A percentile compares a stretch with the other conserved stretches of the same genome.
phyloP scores from a whole-genome alignment of 2,888 invertebrate genomes.

The Rotaria sp. region DNA sequence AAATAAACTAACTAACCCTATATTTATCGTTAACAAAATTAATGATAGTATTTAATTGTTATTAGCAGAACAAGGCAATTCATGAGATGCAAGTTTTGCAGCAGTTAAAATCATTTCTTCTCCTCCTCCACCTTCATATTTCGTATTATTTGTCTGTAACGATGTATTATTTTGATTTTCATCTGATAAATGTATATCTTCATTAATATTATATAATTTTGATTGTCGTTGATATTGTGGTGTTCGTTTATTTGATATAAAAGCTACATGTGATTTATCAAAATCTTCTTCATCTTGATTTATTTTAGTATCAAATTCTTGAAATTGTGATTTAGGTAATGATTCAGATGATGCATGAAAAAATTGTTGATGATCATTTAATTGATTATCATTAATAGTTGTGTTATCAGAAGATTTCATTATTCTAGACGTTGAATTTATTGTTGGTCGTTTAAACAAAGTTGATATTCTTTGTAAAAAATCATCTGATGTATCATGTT shows the following conservation, averaged over 20 bases:
- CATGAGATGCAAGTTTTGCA: not conserved
- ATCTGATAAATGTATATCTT: not conserved
- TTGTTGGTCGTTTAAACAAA: not conserved
- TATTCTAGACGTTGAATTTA: not conserved
- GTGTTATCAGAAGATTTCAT: not conserved
- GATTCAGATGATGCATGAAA: not conserved
- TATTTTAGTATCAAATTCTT: not conserved
- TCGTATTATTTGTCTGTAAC: not conserved
- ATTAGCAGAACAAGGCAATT: not conserved
- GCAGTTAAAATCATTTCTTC: not conserved
- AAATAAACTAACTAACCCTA: not conserved
- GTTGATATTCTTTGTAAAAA: not conserved
- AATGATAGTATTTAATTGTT: not conserved
- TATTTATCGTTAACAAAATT: not conserved
- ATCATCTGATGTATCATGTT: not conserved
- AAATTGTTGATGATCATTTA: not conserved
- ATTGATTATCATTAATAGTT: not conserved
- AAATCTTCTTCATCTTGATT: not conserved
- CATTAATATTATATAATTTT: not conserved
- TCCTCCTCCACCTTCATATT: not conserved
- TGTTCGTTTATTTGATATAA: too few relatives aligned
- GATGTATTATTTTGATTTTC: not conserved
- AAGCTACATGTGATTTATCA: too few relatives aligned
- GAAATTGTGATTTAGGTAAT: too few relatives aligned
- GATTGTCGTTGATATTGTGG: not conserved